Evolutionary conservation across 2,113 vertebrate genomes (phyloP), one percentile per base, ranked within the genome.

Genomic region (Malurus elegans): DNA sequence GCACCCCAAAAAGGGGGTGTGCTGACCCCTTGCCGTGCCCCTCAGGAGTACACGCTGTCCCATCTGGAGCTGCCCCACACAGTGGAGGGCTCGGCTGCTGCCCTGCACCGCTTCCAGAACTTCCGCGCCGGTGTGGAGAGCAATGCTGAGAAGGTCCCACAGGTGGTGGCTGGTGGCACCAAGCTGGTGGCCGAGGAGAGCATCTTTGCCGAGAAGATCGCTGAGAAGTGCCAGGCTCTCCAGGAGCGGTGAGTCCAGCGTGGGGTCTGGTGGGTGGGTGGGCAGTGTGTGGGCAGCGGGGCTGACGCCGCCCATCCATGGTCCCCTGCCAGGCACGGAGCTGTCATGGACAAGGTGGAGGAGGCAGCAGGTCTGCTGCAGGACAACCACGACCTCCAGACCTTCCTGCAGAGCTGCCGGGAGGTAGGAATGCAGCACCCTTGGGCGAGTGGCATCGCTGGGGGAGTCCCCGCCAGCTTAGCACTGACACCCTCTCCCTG

Each of bases 371-470:
- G 93, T 34, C 98, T 98, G 88, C 98, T 99, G 64, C 97, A 91
- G 89, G 98, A 99, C 96, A 99, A 99, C 97, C 98, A 98, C 1
- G 98, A 98, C 79, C 98, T 99, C 56, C 99, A 99, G 95, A 98
- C 98, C 91, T 99, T 99, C 96, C 97, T 99, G 69, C 99, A 99
- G 96, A 99, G 98, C 97, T 98, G 99, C 81, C 98, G 98, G 42
- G 99, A 99, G 98, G 99, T 99, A 96, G 98, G 98, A 28, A 44
- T 8, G 6, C 3, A 38, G 42, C 20, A 8, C 1, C 38, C 10
- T 38, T 38, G 38, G 8, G 20, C n/a, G 0, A 13, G 56, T 4
- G 40, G 45, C 3, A 1, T 31, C 0, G 5, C 14, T 31, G 2
- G 8, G 26, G 12, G 4, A 38, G 4, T 16, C 19, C 29, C 45